phyloP scores from a whole-genome alignment of 2,113 vertebrate genomes.

The Picathartes gymnocephalus region DNA sequence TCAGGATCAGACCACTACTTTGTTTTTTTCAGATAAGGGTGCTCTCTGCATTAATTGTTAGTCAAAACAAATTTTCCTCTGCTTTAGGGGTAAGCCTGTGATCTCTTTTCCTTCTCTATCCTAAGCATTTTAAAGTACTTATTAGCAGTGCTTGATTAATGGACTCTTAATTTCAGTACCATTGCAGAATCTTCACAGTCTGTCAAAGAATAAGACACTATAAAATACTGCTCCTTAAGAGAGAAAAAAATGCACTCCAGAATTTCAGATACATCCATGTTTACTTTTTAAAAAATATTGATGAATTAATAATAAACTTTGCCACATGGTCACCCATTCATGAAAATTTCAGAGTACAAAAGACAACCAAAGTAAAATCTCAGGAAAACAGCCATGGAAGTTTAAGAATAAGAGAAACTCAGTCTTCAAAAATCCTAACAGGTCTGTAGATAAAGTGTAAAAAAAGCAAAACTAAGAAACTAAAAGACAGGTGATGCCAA shows the following conservation, averaged over 20 bases:
- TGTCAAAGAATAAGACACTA: neutral
- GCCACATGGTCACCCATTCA: neutral
- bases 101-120: neutral
- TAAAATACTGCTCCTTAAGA: neutral
- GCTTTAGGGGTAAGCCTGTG: neutral
- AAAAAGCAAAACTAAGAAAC: neutral
- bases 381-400: neutral
- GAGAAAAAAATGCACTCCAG: neutral
- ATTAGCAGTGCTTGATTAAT: neutral
- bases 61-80: neutral
- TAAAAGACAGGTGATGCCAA: neutral
- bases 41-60: neutral
- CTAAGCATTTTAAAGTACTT: neutral
- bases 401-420: neutral
- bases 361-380: neutral
- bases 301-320: neutral
- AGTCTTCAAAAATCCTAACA: neutral
- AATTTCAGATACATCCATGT: neutral
- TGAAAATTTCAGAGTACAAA: neutral
- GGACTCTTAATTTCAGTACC: neutral
- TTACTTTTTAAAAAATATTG: neutral
- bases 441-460: neutral
- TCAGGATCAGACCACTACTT: neutral
- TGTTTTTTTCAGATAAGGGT: neutral
- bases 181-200: neutral